Base-by-base conservation (phyloP, 1,140 invertebrate genomes). In the Battus philenor region DNA sequence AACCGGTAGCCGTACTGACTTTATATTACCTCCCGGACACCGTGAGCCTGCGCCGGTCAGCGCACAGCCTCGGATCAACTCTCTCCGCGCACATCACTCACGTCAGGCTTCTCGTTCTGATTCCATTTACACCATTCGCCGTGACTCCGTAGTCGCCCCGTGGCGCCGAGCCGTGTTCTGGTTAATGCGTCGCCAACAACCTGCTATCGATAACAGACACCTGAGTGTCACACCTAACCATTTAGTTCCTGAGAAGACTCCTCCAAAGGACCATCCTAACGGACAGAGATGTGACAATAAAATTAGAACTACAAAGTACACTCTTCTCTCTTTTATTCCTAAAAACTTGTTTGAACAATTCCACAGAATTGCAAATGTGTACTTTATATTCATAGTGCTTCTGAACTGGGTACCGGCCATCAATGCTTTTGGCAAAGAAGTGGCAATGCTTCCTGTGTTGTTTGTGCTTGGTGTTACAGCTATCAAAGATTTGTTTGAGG, bases 301-400 rank as follows among this genome's bases (percentile, higher is more conserved):
- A 81, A 93, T 98, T 69, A 90, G 94, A 68, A 99, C 98, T 70
- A 98, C 97, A 2, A 99, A 99, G 87, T 99, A 99, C 79, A 98
- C 96, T 3, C 65, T 95, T 18, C 86, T 98, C 18, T 97, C 94
- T 64, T 99, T 99, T 86, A 87, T 99, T 62, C 97, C 97, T 6
- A 97, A 98, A 77, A 99, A 99, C 87, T 84, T 99, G 12, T 91
- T 99, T 75, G 98, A 99, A 87, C 98, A 99, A 86, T 99, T 99
- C 87, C 96, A 97, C 85, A 91, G 97, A 16, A 95, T 98, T 70
- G 98, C 98, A 24, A 99, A 99, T 89, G 88, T 99, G 50, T 99
- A 99, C 87, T 99, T 99, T 87, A 93, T 99, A 67, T 95, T 97
- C 72, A 98, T 99, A 63, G 95, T 98, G 44, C 87, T 98, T 50